Evolutionary conservation across 2,797 vertebrate species (phyloP).

Genomic region (Miichthys miiuy): DNA sequence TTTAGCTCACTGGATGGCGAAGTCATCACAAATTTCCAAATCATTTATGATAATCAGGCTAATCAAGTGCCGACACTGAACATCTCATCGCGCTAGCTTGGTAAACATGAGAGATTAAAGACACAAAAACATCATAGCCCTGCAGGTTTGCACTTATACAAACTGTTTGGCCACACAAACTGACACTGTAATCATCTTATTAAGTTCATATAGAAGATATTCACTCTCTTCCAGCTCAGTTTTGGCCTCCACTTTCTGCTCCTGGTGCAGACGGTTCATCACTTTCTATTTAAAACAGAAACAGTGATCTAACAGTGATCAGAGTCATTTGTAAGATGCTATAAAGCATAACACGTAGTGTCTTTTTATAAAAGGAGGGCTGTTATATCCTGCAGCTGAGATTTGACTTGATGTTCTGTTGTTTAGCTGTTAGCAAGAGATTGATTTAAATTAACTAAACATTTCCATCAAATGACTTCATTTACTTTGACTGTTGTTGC

Average conservation of each 20-base stretch:
- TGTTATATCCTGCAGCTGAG: background rate
- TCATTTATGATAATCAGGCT: too few species aligned
- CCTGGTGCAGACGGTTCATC: too few species aligned
- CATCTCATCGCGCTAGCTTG: background rate
- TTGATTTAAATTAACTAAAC: background rate
- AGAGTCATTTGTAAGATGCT: background rate
- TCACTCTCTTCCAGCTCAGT: background rate
- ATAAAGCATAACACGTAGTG: background rate
- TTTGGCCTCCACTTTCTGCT: background rate
- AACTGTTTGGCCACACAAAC: too few species aligned
- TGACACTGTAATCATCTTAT: too few species aligned
- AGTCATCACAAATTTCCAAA: background rate
- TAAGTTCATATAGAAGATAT: too few species aligned
- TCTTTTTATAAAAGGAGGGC: background rate
- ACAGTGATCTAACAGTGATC: too few species aligned
- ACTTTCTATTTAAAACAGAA: too few species aligned
- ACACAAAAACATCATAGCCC: background rate
- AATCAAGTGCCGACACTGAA: background rate
- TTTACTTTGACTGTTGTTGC: background rate
- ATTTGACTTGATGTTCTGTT: background rate
- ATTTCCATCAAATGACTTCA: conserved; percentile 5
- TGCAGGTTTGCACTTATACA: too few species aligned
- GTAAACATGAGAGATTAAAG: background rate
- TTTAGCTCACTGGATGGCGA: background rate
- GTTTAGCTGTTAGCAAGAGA: background rate